phyloP scores from a whole-genome alignment of 2,888 invertebrate genomes.

The Callosobruchus maculatus region DNA sequence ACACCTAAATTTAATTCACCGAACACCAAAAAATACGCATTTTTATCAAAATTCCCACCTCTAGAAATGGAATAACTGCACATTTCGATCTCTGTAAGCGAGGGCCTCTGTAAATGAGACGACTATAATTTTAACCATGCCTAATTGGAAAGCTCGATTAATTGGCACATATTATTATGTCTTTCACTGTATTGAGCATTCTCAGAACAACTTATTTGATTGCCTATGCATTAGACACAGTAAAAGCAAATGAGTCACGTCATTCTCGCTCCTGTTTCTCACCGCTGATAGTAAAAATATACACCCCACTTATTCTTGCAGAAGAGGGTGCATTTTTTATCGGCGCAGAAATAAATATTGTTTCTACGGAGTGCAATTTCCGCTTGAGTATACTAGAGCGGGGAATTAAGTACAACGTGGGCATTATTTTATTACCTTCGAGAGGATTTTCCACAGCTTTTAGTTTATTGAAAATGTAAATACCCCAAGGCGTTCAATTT shows the following conservation, averaged over 20 bases:
- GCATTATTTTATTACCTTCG: neutral
- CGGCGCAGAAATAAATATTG: slow-evolving; percentile 45
- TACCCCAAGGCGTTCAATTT: neutral
- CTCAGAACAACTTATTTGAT: slow-evolving; percentile 4
- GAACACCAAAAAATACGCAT: no score
- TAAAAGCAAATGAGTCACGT: neutral
- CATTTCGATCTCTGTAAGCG: no score
- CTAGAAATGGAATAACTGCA: no score
- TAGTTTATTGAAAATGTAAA: neutral
- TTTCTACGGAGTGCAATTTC: slow-evolving; percentile 47
- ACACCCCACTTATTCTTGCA: slow-evolving; percentile 30
- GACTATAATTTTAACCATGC: no score
- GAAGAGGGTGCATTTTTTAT: slow-evolving; percentile 47
- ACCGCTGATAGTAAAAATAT: neutral
- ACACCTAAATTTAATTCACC: no score
- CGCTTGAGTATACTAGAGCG: slow-evolving; percentile 34
- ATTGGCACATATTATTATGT: no score
- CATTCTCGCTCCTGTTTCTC: neutral
- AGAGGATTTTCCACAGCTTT: neutral
- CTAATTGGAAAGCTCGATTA: no score
- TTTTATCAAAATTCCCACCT: no score
- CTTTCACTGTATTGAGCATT: no score
- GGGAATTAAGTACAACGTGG: slow-evolving; percentile 19
- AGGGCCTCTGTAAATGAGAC: no score
- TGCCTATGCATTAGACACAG: neutral